Evolutionary conservation across 1,140 invertebrate species (phyloP).

Genomic region (Microplitis mediator): DNA sequence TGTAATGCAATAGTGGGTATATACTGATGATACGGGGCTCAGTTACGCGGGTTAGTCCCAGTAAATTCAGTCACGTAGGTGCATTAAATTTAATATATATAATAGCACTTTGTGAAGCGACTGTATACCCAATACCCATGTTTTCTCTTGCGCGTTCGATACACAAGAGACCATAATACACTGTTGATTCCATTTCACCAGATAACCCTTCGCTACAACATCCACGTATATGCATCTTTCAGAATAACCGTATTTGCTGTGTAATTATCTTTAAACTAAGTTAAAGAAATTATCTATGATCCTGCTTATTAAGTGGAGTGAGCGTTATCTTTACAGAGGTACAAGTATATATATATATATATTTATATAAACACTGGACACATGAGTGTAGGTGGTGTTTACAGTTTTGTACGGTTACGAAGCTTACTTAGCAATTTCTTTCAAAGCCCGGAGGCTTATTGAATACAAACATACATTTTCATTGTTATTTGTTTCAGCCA

Average conservation of each 20-base stretch:
- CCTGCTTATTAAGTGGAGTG: slow-evolving; percentile 63
- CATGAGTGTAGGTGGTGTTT: too few relatives aligned
- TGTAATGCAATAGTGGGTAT: slow-evolving; percentile 63
- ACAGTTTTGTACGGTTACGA: too few relatives aligned
- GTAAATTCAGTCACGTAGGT: slow-evolving; percentile 63
- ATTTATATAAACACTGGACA: too few relatives aligned
- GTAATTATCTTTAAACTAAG: too few relatives aligned
- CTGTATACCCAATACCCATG: slow-evolving; percentile 30
- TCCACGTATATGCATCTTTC: slow-evolving; percentile 28
- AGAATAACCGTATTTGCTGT: too few relatives aligned
- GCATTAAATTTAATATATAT: slow-evolving; percentile 66
- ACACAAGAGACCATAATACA: slow-evolving; percentile 54
- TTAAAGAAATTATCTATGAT: slow-evolving; percentile 38
- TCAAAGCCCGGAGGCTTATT: too few relatives aligned
- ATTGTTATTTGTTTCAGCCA: too few relatives aligned
- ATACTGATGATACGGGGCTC: slow-evolving; percentile 62
- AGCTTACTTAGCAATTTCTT: too few relatives aligned
- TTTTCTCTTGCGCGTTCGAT: slow-evolving; percentile 24
- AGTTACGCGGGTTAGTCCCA: slow-evolving; percentile 32
- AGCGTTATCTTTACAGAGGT: slow-evolving; percentile 39
- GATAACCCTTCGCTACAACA: slow-evolving; percentile 29
- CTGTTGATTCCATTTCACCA: slow-evolving; percentile 38
- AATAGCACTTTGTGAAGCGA: slow-evolving; percentile 63
- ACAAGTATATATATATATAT: neutral
- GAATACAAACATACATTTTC: too few relatives aligned